Evolutionary conservation across 2,113 vertebrate species (phyloP).

Genomic region (Neopipo cinnamomea): DNA sequence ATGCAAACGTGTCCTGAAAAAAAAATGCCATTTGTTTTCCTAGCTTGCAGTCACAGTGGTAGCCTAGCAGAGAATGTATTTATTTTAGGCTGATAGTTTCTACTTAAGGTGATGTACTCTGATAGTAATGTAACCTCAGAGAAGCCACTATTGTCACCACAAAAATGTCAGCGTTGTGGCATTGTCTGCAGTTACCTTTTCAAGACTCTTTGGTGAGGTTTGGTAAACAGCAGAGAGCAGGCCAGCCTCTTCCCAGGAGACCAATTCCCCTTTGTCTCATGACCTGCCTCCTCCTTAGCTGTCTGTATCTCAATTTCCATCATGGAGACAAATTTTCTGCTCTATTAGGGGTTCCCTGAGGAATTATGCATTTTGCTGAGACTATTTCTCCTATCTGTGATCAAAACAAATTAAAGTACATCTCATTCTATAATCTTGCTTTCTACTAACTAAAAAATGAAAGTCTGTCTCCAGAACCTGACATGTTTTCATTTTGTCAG

Average conservation of each 20-base stretch:
- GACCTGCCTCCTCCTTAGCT: background rate
- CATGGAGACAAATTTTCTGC: background rate
- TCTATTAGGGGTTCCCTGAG: background rate
- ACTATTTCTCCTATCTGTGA: background rate
- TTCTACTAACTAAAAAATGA: background rate
- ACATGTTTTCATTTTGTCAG: background rate
- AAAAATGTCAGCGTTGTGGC: background rate
- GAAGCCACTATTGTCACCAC: background rate
- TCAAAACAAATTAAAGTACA: background rate
- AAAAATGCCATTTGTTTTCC: accelerated
- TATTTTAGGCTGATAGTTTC: background rate
- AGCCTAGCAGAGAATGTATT: background rate
- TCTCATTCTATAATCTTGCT: background rate
- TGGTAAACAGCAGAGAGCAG: background rate
- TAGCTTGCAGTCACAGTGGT: background rate
- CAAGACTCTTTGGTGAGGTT: background rate
- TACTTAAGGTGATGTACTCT: background rate
- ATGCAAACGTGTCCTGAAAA: background rate
- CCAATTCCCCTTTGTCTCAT: background rate
- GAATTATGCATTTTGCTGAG: background rate
- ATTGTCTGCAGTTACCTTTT: background rate
- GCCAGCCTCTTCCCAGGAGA: background rate
- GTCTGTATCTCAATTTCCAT: background rate
- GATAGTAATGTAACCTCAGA: background rate
- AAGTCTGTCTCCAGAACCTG: background rate